Evolutionary conservation across 2,888 invertebrate species (phyloP).

Genomic region (Drosophila atroscutellata): DNA sequence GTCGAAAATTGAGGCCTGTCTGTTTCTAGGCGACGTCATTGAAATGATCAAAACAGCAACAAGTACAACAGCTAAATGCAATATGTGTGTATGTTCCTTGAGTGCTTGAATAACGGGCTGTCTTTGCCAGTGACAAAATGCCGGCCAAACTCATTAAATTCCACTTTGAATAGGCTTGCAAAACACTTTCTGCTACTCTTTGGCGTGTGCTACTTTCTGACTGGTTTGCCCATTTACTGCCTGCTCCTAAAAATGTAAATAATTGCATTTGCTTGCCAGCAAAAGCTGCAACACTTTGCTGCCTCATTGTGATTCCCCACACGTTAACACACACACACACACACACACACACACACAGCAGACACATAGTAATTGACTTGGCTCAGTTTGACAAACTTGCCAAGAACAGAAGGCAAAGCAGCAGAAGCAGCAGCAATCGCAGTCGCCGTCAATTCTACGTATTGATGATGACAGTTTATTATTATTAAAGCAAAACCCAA

Average conservation of each 20-base stretch:
- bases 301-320: conserved; percentile 29
- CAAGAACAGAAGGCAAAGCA: conserved; percentile 1
- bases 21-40: conserved; percentile 38
- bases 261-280: conserved; percentile 41
- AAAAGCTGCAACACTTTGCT: conserved; percentile 14
- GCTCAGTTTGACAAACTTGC: conserved; percentile 17
- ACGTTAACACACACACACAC: conserved; percentile 8
- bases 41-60: conserved; percentile 40
- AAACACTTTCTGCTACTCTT: conserved; percentile 6
- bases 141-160: conserved; percentile 42
- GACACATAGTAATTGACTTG: conserved; percentile 3
- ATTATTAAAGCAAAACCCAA: conserved; percentile 72
- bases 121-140: conserved; percentile 25
- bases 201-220: conserved; percentile 16
- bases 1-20: conserved; percentile 37
- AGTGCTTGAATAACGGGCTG: conserved; percentile 22
- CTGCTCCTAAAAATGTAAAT: conserved; percentile 43
- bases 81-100: conserved; percentile 16
- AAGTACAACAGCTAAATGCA: conserved; percentile 44
- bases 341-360: conserved; percentile 7
- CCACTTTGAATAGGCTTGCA: conserved; percentile 24
- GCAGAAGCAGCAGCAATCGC: conserved; percentile 8
- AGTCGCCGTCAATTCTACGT: conserved; percentile 39
- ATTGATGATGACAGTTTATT: conserved; percentile 74
- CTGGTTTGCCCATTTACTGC: conserved; percentile 16